Evolutionary conservation across 1,140 invertebrate genomes (phyloP), one percentile per base, ranked within the genome.

Genomic region (Drosophila dunni): DNA sequence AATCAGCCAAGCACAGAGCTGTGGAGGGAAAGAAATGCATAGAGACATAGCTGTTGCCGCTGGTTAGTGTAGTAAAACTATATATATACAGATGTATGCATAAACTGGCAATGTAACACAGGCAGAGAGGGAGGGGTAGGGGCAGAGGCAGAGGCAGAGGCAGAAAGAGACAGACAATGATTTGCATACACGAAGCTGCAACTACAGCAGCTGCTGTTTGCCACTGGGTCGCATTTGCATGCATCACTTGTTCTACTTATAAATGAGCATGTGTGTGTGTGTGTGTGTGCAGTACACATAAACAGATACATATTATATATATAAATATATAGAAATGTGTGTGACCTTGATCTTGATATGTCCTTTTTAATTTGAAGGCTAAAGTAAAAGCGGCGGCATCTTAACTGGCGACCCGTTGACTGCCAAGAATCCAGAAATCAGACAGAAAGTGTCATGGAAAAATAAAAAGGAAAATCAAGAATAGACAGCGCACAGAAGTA

Each of bases 201-300:
- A 40, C 38, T 38, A 45, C 20, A 13, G 68, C 53, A 60, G 24
- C 36, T 58, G 56, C 56, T 33, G 42, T 45, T 36, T 53, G 63
- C 40, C 38, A 61, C 36, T 61, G 53, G 36, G 60, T 45, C 38
- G 10, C 54, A 67, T 73, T 46, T 61, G 36, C 67, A 64, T 58
- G 67, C 60, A 45, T 44, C 72, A 70, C 72, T 75, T 75, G 67
- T 51, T 70, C 66, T 60, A 64, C 72, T 75, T 75, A 75, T 36
- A 63, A 72, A 38, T 58, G 53, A 50, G 42, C 46, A 15, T 48
- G 10, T 15, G 11, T n/a, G n/a, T n/a, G n/a, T n/a, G n/a, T n/a
- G n/a, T n/a, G n/a, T n/a, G n/a, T n/a, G n/a, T n/a, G n/a, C n/a
- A n/a, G n/a, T n/a, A n/a, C n/a, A n/a, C n/a, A n/a, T n/a, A n/a